Percentiles rank a stretch among this genome's conserved stretches.
These are phyloP conservation scores for Macropodus opercularis DNA, from an alignment of 2,797 vertebrate genomes.

Conservation along the genomic window DNA sequence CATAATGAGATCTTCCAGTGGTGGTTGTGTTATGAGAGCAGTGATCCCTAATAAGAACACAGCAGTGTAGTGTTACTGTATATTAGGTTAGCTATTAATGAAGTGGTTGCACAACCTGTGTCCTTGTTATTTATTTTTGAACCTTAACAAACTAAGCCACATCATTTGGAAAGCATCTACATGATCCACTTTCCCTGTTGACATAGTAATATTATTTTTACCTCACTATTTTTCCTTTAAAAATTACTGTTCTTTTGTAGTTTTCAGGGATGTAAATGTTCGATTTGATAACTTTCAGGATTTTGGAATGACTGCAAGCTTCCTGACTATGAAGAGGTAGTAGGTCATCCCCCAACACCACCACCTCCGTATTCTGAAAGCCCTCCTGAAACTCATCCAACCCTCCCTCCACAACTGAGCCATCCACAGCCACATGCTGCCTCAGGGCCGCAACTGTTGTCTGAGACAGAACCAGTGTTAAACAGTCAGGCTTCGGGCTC, in stretches of 20 bases:
- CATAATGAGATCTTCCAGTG: not conserved
- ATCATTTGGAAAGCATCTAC: not conserved
- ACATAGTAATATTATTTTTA: too few species aligned
- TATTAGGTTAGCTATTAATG: not conserved
- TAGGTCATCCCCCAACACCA: slow-evolving; percentile 84
- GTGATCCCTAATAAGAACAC: not conserved
- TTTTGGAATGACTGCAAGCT: slow-evolving; percentile 88
- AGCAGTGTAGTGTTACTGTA: not conserved
- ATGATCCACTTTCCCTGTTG: not conserved
- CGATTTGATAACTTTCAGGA: slow-evolving; percentile 63
- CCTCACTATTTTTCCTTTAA: too few species aligned
- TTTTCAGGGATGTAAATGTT: not conserved
- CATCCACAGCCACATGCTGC: slow-evolving; percentile 54
- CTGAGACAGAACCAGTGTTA: slow-evolving; percentile 11
- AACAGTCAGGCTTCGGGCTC: slow-evolving; percentile 26
- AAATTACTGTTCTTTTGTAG: not conserved
- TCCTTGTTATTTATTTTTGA: too few species aligned
- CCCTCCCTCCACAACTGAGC: slow-evolving; percentile 38
- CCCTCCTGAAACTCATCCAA: slow-evolving; percentile 61
- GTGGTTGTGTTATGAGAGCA: not conserved
- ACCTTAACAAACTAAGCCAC: not conserved
- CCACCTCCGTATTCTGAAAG: slow-evolving; percentile 85
- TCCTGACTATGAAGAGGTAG: slow-evolving; percentile 87
- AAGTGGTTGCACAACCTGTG: not conserved
- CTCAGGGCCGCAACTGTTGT: slow-evolving; percentile 42